phyloP scores from a whole-genome alignment of 2,888 invertebrate genomes.

The Hipparchia sbordonii region DNA sequence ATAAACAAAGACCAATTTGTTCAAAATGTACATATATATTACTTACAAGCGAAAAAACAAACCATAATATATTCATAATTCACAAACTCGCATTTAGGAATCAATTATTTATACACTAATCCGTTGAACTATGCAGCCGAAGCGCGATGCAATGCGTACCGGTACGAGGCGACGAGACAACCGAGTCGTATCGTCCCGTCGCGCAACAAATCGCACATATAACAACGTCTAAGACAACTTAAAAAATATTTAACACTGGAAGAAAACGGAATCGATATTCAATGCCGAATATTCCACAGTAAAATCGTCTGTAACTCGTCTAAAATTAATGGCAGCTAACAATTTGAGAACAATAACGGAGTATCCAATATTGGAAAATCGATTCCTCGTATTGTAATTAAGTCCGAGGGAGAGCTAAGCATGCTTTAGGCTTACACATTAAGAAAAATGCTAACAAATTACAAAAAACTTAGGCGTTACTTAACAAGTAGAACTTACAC shows the following conservation, averaged over 20 bases:
- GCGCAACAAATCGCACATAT: constrained; percentile 22
- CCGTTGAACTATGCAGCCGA: constrained; percentile 50
- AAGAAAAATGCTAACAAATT: constrained; percentile 76
- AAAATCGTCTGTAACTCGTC: constrained; percentile 43
- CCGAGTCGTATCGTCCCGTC: background rate
- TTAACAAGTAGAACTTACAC: constrained; percentile 75
- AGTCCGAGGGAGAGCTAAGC: constrained; percentile 53
- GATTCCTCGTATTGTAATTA: constrained; percentile 34
- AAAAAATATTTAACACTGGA: constrained; percentile 55
- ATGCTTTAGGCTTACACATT: constrained; percentile 71
- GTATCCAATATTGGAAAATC: constrained; percentile 36
- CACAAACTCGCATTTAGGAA: constrained; percentile 51
- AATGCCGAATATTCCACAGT: constrained; percentile 39
- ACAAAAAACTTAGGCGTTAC: constrained; percentile 79
- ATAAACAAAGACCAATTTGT: constrained; percentile 62
- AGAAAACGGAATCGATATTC: constrained; percentile 51
- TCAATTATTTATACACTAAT: constrained; percentile 44
- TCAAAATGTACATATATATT: constrained; percentile 78
- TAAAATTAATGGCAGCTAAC: constrained; percentile 43
- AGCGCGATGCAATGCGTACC: constrained; percentile 30
- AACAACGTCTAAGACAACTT: constrained; percentile 36
- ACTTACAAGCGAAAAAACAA: constrained; percentile 74
- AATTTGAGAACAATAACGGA: constrained; percentile 44
- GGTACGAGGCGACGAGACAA: constrained; percentile 1
- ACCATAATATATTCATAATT: constrained; percentile 52